Conservation (phyloP, 2,888 invertebrate genomes). For the Caenorhabditis parvicauda region DNA sequence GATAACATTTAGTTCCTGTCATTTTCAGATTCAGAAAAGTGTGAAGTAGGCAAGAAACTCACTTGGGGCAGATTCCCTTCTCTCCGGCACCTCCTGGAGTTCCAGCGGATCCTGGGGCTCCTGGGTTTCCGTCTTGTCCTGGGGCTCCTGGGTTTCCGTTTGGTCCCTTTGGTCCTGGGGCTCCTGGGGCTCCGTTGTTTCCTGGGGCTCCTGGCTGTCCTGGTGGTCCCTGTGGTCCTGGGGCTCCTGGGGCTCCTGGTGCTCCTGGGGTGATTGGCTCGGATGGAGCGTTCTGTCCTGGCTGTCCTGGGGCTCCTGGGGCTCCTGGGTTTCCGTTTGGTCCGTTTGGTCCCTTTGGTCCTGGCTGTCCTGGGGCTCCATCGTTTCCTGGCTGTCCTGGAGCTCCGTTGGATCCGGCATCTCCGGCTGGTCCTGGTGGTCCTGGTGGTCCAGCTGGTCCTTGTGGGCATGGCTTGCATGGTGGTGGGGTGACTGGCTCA, state of each 20-base stretch:
- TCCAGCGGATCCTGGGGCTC: constrained; percentile 31
- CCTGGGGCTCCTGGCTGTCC: constrained; percentile 43
- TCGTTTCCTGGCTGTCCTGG: constrained; percentile 29
- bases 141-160: constrained; percentile 32
- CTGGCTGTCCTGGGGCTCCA: constrained; percentile 34
- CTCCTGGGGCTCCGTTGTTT: constrained; percentile 38
- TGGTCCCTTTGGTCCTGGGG: constrained; percentile 38
- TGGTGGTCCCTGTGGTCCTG: constrained; percentile 51
- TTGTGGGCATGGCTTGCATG: constrained; percentile 39
- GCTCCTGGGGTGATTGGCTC: constrained; percentile 46
- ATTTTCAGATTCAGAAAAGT: too few species aligned
- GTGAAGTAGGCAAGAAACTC: too few species aligned
- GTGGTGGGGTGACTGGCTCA: constrained; percentile 34
- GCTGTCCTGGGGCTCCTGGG: constrained; percentile 52
- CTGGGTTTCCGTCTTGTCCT: constrained; percentile 41
- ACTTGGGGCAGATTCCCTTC: constrained; percentile 58
- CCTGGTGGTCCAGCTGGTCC: constrained; percentile 40
- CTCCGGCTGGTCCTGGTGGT: constrained; percentile 36
- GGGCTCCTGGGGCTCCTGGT: constrained; percentile 47
- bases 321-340: constrained; percentile 47
- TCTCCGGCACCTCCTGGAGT: constrained; percentile 43
- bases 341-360: constrained; percentile 50
- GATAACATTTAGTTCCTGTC: too few species aligned
- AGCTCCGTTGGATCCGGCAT: constrained; percentile 35
- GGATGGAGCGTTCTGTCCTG: constrained; percentile 47